Percentiles rank a stretch among this genome's conserved stretches.
Conservation (phyloP, 2,113 vertebrate genomes). For the Antigone vipio region DNA sequence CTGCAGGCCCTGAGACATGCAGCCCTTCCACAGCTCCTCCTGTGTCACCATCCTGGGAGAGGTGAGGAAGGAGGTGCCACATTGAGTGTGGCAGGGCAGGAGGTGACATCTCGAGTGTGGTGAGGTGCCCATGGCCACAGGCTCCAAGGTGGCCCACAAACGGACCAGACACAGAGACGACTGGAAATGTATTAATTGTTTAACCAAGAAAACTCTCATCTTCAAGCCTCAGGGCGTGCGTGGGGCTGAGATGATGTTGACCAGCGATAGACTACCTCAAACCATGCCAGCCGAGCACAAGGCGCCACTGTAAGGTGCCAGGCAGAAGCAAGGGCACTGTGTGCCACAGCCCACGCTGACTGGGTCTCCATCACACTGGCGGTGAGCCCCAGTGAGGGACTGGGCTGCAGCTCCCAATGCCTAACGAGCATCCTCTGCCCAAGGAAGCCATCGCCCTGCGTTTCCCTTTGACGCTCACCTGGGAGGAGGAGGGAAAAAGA, state of each 20-base stretch:
- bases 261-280: background rate
- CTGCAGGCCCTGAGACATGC: too few species aligned
- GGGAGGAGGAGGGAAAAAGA: background rate
- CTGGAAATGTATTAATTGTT: background rate
- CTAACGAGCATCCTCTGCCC: fast-evolving
- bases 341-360: fast-evolving
- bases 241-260: background rate
- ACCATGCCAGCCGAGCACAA: fast-evolving
- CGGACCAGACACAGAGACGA: too few species aligned
- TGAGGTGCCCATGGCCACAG: fast-evolving
- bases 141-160: background rate
- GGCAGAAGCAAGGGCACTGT: background rate
- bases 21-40: background rate
- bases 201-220: background rate
- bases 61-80: background rate
- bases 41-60: background rate
- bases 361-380: background rate
- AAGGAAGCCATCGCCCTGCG: fast-evolving
- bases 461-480: constrained; percentile 15
- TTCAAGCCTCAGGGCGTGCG: background rate
- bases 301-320: fast-evolving
- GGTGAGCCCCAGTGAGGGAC: fast-evolving
- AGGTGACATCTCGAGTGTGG: background rate
- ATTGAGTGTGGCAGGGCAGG: fast-evolving
- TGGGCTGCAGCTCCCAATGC: background rate